A percentile compares a stretch with the other conserved stretches of the same genome.
Evolutionary conservation across 2,113 vertebrate genomes (phyloP).

Genomic region (Dasyprocta punctata): DNA sequence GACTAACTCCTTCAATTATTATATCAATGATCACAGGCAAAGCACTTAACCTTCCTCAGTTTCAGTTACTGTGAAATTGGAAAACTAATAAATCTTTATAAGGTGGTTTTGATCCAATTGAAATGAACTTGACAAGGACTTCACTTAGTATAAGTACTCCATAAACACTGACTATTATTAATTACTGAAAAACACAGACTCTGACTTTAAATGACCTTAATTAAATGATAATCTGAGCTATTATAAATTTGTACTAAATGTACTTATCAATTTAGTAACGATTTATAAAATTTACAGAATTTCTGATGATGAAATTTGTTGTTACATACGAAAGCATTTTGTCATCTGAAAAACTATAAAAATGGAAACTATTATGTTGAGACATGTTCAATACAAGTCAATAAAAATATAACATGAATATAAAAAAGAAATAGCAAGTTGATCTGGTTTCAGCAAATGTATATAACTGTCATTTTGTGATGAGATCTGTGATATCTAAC

Average conservation of each 20-base stretch:
- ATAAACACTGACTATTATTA: constrained; percentile 11
- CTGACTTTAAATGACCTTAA: not conserved
- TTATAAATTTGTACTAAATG: not conserved
- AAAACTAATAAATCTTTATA: constrained; percentile 6
- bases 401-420: too few species aligned
- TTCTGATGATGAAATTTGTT: too few species aligned
- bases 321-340: too few species aligned
- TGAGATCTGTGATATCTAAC: not conserved
- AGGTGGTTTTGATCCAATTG: not conserved
- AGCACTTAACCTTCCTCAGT: not conserved
- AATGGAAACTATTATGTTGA: too few species aligned
- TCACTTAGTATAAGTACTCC: not conserved
- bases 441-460: not conserved
- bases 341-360: too few species aligned
- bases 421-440: too few species aligned
- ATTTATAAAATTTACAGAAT: too few species aligned
- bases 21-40: not conserved
- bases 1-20: not conserved
- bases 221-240: not conserved
- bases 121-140: constrained; percentile 15
- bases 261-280: not conserved
- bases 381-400: too few species aligned
- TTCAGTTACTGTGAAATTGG: not conserved
- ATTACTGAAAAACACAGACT: constrained; percentile 12
- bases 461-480: constrained; percentile 1